phyloP scores from a whole-genome alignment of 2,113 vertebrate genomes.

The Brachypodius melanocephalos region DNA sequence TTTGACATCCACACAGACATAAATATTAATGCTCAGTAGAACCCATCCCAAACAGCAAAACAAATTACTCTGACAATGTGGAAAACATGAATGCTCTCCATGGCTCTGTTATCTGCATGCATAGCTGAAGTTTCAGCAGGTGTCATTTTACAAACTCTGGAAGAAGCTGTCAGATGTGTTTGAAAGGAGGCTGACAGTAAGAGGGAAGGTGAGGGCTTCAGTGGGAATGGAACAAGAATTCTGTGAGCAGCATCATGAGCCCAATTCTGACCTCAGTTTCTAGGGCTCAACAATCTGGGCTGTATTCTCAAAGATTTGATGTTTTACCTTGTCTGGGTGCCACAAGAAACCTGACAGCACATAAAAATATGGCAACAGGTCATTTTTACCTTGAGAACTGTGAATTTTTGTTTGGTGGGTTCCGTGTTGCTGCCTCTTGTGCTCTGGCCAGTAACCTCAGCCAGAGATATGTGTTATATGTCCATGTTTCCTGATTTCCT shows the following conservation, averaged over 20 bases:
- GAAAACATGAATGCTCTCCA: conserved; percentile 1
- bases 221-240: not conserved
- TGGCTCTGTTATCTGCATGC: conserved; percentile 58
- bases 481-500: not conserved
- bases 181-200: not conserved
- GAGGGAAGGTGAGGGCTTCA: not conserved
- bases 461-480: not conserved
- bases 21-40: conserved; percentile 73
- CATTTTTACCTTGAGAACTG: not conserved
- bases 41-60: conserved; percentile 61
- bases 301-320: not conserved
- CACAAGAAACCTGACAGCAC: not conserved
- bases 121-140: conserved; percentile 47
- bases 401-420: not conserved
- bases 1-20: conserved; percentile 60
- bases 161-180: conserved; percentile 39
- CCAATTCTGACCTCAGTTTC: not conserved
- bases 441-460: not conserved
- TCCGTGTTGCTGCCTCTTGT: fast-evolving
- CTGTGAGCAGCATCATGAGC: not conserved
- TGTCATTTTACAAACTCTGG: conserved; percentile 14
- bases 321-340: not conserved
- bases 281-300: not conserved
- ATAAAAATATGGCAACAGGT: no score
- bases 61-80: conserved; percentile 59